Conservation (phyloP, 1,140 invertebrate genomes). For the Maniola jurtina region DNA sequence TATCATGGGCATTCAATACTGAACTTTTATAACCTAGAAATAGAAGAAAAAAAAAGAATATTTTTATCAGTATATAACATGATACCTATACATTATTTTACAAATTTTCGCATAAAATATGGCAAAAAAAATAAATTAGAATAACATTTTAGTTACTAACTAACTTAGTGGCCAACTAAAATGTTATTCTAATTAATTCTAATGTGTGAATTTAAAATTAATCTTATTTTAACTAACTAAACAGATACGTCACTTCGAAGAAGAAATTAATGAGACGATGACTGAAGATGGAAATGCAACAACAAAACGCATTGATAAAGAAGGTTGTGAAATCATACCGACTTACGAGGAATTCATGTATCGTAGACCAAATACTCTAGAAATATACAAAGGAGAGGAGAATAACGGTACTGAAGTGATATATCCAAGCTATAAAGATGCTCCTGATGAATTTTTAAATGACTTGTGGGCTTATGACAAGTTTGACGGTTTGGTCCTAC, state of each 20-base stretch:
- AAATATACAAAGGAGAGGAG: constrained; percentile 53
- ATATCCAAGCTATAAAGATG: constrained; percentile 52
- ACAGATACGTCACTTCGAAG: constrained; percentile 20
- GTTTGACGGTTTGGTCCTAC: constrained; percentile 55
- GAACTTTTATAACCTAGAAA: too few relatives aligned
- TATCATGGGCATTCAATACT: too few relatives aligned
- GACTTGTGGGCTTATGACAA: constrained; percentile 45
- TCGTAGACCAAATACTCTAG: constrained; percentile 22
- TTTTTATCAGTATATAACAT: too few relatives aligned
- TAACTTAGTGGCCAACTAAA: not conserved
- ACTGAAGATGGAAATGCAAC: constrained; percentile 16
- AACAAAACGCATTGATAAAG: not conserved
- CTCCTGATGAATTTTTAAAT: constrained; percentile 44
- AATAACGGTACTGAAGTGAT: constrained; percentile 36
- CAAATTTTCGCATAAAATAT: too few relatives aligned
- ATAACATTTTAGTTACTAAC: too few relatives aligned
- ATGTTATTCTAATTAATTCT: not conserved
- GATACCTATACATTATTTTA: too few relatives aligned
- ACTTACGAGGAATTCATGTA: constrained; percentile 43
- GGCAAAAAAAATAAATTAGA: too few relatives aligned
- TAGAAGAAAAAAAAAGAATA: too few relatives aligned
- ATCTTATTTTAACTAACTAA: not conserved
- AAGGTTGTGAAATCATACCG: constrained; percentile 34
- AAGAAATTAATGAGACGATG: constrained; percentile 21
- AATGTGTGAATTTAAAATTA: not conserved